Evolutionary conservation across 23 tunicate genomes (phyloP).

Genomic region (Ciona savignyi): DNA sequence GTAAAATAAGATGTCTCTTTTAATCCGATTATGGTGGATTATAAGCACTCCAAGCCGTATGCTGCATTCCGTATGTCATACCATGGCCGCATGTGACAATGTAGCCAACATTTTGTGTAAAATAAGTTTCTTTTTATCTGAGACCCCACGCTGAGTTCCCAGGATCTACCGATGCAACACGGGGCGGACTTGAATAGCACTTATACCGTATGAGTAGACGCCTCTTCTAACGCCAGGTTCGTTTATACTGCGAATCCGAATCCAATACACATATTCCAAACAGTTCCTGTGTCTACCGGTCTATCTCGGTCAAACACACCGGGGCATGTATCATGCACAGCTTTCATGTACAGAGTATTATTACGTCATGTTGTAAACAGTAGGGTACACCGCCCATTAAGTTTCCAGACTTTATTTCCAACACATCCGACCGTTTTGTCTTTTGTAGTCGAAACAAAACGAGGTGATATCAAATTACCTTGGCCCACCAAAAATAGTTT

Average conservation of each 20-base stretch:
- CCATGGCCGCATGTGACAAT: background rate
- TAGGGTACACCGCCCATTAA: background rate
- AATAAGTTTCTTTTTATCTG: background rate
- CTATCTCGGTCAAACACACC: too few species aligned
- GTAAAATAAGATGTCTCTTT: too few species aligned
- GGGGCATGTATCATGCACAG: too few species aligned
- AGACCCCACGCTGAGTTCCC: constrained; percentile 1
- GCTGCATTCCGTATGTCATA: too few species aligned
- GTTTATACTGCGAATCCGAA: background rate
- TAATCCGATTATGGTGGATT: too few species aligned
- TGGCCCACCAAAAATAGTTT: background rate
- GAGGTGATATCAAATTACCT: background rate
- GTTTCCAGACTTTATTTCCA: background rate
- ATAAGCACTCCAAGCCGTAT: too few species aligned
- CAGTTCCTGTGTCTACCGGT: too few species aligned
- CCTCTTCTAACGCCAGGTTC: constrained; percentile 7
- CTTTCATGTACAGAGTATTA: too few species aligned
- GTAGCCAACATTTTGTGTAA: background rate
- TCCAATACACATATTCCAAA: too few species aligned
- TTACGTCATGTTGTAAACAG: constrained; percentile 1
- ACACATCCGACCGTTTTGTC: background rate
- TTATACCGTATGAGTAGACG: constrained; percentile 5
- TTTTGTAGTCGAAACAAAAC: background rate
- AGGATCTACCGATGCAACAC: background rate
- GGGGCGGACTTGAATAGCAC: background rate